Evolutionary conservation across 2,888 invertebrate genomes (phyloP).

Genomic region (Trachelus iudaicus): DNA sequence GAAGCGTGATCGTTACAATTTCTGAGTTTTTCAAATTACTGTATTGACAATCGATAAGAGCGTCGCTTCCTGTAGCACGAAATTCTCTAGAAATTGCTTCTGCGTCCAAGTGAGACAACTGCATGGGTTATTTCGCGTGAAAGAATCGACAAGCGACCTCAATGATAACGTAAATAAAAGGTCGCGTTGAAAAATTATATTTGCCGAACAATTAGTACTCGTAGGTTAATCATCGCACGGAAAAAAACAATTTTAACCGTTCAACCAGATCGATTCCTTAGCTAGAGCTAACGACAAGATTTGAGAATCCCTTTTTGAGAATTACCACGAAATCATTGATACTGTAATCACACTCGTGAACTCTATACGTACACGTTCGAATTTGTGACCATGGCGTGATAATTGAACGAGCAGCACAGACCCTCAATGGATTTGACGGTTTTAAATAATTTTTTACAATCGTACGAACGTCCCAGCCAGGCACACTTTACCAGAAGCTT

Average conservation of each 20-base stretch:
- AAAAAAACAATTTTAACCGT: neutral
- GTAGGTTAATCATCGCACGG: neutral
- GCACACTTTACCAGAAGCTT: slow-evolving; percentile 68
- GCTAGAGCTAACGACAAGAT: neutral
- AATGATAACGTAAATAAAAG: neutral
- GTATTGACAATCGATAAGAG: neutral
- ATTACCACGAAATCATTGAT: neutral
- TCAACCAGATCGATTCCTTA: neutral
- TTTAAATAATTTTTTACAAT: slow-evolving; percentile 68
- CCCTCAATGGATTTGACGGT: slow-evolving; percentile 69
- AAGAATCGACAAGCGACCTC: neutral
- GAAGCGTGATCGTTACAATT: neutral
- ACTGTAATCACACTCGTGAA: neutral
- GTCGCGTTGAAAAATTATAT: neutral
- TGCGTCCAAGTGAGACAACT: neutral
- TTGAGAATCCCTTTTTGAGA: neutral
- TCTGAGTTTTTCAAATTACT: neutral
- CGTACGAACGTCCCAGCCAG: slow-evolving; percentile 65
- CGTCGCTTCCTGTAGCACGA: neutral
- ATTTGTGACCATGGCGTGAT: slow-evolving; percentile 48
- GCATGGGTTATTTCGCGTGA: neutral
- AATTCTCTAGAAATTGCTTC: neutral
- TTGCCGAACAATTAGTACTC: neutral
- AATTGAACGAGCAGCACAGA: slow-evolving; percentile 73
- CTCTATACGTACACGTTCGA: neutral